Percentiles rank a stretch among this genome's conserved stretches.
Conservation (phyloP, 2,888 invertebrate species). For the Lepidocyrtoides sp. region DNA sequence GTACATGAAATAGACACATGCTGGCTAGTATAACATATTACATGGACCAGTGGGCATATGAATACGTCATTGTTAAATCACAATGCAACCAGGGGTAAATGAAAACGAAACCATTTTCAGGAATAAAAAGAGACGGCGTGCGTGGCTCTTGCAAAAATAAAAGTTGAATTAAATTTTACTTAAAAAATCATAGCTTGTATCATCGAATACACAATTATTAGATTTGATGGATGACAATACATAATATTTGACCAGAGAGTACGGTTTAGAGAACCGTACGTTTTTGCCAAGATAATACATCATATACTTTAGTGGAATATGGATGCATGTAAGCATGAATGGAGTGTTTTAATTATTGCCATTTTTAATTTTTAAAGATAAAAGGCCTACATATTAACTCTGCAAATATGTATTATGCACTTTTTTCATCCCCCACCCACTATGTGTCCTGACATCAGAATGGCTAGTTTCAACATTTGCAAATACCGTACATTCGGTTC, state of each 20-base stretch:
- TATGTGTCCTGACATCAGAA: conserved; percentile 55
- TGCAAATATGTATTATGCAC: neutral
- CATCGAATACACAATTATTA: neutral
- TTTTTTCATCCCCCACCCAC: conserved; percentile 39
- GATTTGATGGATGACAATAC: neutral
- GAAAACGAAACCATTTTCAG: conserved; percentile 52
- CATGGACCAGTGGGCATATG: conserved; percentile 58
- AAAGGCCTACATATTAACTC: conserved; percentile 14
- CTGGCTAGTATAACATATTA: conserved; percentile 51
- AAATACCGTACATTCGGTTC: conserved; percentile 4
- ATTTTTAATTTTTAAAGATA: conserved; percentile 18
- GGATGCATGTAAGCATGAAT: no score
- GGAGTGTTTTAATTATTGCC: conserved; percentile 59
- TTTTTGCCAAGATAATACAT: neutral
- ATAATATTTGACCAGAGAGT: neutral
- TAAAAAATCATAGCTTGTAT: no score
- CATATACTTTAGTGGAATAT: no score
- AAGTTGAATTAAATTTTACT: no score
- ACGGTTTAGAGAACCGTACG: neutral
- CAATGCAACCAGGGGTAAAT: neutral
- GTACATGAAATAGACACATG: neutral
- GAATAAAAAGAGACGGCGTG: neutral
- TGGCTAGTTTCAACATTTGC: conserved; percentile 58
- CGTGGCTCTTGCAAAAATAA: neutral
- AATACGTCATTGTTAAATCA: conserved; percentile 36